Base-by-base conservation (phyloP, 92 coral and sea anemone genomes). In the Isaurus tuberculatus region DNA sequence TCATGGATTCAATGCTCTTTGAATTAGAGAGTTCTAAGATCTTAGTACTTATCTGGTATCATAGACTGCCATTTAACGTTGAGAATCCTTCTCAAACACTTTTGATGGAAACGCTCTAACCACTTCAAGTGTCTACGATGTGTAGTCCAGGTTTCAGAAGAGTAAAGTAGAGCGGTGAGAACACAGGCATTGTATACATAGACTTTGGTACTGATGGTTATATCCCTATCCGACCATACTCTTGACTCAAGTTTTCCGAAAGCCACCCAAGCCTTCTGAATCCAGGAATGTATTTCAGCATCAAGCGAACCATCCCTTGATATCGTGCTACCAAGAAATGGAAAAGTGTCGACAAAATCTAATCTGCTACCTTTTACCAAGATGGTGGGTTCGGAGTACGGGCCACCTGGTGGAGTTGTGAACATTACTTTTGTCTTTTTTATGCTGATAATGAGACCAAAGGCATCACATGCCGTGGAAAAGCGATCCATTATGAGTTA, bases 101-200 rank as follows among this genome's bases (percentile, higher is more conserved):
- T 75, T 31, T 75, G 63, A 46, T 85, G 84, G 57, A 85, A 85
- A 55, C 63, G 63, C 25, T 17, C 20, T 55, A 55, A 55, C 63
- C 23, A 55, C 20, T 55, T 55, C 8, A 19, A 55, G 23, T 55
- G 63, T 17, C 25, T 55, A 55, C 8, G 63, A 31, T 86, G 73
- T 53, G 60, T 67, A 22, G 89, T 86, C 85, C 89, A 86, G 30
- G 89, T 55, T 40, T 79, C 85, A 15, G 46, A 63, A 42, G 79
- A 43, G 75, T 67, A 79, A 36, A 79, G 72, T 33, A 79, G 60
- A 27, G 85, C n/a, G 34, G 68, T 31, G 6, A 86, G 79, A 27
- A 79, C 84, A 34, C 70, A 75, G 13, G 74, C 89, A 20, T 67
- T 86, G 71, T 86, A 79, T 7, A 86, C 89, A 20, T 58, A 65